phyloP scores from a whole-genome alignment of 2,113 vertebrate species.

The Chlamydotis undulata region DNA sequence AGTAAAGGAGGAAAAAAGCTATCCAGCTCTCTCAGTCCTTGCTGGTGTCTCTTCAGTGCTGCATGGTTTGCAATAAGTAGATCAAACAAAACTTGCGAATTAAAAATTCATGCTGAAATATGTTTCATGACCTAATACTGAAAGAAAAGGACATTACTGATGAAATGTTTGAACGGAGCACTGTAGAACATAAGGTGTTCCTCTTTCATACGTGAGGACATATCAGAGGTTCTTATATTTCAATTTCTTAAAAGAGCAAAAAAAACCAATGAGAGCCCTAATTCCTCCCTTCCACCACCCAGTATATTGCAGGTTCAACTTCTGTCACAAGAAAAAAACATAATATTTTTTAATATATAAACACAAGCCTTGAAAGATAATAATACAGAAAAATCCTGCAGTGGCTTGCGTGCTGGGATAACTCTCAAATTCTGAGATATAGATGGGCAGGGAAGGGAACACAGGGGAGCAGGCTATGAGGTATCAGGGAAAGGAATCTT shows the following conservation, averaged over 20 bases:
- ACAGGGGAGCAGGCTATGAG: neutral
- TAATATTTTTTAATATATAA: neutral
- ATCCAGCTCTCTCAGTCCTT: neutral
- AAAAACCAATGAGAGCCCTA: fast-evolving
- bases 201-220: neutral
- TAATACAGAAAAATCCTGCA: neutral
- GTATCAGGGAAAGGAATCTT: neutral
- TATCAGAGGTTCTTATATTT: neutral
- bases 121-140: neutral
- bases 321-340: neutral
- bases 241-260: neutral
- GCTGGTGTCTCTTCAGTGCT: neutral
- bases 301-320: neutral
- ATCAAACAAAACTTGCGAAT: neutral
- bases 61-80: neutral
- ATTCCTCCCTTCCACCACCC: neutral
- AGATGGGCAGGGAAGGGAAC: neutral
- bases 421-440: neutral
- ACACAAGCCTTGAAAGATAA: neutral
- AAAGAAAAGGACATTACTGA: neutral
- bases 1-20: neutral
- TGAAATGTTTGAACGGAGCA: neutral
- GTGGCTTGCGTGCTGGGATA: neutral
- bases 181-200: neutral
- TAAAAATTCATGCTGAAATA: neutral